Base-by-base conservation (phyloP, 2,797 vertebrate species). In the Microhierax caerulescens region DNA sequence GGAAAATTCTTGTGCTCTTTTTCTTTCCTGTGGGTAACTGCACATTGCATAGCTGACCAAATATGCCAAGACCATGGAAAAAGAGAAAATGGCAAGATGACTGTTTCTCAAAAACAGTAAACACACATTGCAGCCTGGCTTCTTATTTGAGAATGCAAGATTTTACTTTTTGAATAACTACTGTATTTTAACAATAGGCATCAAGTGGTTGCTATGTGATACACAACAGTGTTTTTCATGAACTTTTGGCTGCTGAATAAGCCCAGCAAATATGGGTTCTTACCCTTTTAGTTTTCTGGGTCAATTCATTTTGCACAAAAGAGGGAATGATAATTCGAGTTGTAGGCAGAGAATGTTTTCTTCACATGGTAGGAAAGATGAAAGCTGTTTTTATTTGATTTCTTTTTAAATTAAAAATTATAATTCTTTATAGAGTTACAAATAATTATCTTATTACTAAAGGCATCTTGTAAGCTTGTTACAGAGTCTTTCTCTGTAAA, bases 181-280 rank as follows among this genome's bases (percentile, higher is more conserved):
- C 88, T 95, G 83, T 95, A 79, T 96, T 95, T 97, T 92, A 88
- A 95, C 94, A 97, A 89, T 92, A 80, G 97, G 64, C 90, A 94
- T 97, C 75, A 74, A 87, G 85, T 70, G 72, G 96, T 95, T 78
- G 65, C 96, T 88, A 95, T 87, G 95, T 93, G 95, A 95, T 94
- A 96, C 81, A 86, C 94, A 94, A 91, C 80, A 87, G 93, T 82
- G 96, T 94, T 96, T 97, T 97, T 97, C 93, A 93, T 94, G 95
- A 98, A 96, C 94, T 96, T 97, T 93, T 97, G 95, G 92, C 94
- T 94, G 87, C 70, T 93, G 93, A 93, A 97, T 96, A 94, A 95
- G 94, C 80, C 92, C 77, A 83, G 93, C 82, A 92, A 97, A 96
- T 97, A 95, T 95, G 94, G 93, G 87, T 96, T 96, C 95, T 96